These are phyloP conservation scores for Orchesella cincta DNA, from an alignment of 1,140 invertebrate species.

Conservation along the genomic window DNA sequence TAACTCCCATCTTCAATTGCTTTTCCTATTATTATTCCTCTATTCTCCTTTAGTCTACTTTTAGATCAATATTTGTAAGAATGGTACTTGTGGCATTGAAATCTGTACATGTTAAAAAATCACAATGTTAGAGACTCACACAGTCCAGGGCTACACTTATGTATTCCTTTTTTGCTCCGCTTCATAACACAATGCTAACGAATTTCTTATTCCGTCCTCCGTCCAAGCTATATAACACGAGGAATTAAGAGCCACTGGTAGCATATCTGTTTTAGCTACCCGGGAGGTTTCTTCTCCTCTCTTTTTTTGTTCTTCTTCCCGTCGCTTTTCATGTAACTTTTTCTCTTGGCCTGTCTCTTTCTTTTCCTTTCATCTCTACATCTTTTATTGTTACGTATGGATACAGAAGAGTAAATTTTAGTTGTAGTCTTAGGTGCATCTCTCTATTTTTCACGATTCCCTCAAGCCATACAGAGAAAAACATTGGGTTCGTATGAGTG, in stretches of 20 bases:
- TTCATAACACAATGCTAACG: too few species aligned
- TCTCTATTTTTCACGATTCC: background rate
- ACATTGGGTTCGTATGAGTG: too few species aligned
- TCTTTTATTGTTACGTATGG: background rate
- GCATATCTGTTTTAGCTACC: background rate
- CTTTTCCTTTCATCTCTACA: background rate
- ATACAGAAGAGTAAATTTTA: background rate
- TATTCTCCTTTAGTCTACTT: background rate
- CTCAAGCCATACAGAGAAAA: background rate
- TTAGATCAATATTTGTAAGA: background rate
- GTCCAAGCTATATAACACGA: too few species aligned
- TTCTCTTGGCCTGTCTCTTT: background rate
- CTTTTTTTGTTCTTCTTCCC: background rate
- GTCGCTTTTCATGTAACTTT: background rate
- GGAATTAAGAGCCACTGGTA: background rate
- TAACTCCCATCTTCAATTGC: background rate
- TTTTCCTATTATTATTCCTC: background rate
- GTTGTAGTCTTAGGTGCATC: background rate
- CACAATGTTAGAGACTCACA: too few species aligned
- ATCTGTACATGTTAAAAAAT: too few species aligned
- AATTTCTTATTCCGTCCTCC: background rate
- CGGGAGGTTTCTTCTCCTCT: background rate
- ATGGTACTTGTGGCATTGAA: background rate
- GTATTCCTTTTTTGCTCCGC: too few species aligned
- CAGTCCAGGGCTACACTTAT: too few species aligned